Conservation (phyloP, 2,113 vertebrate genomes). For the Lycocorax pyrrhopterus region DNA sequence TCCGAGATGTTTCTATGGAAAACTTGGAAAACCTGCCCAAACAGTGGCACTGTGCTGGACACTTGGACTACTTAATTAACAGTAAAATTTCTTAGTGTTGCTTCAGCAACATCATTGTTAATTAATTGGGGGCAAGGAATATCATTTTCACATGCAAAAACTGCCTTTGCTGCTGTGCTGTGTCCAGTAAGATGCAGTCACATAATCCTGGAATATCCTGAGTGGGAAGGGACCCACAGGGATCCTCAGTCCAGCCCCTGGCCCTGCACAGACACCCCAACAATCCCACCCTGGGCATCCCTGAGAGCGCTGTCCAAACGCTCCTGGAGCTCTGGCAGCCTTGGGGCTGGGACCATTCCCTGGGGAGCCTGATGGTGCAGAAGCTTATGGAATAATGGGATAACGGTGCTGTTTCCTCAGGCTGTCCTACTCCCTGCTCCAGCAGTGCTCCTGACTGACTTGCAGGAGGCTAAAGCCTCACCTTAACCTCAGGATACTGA, state of each 20-base stretch:
- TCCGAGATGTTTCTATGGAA: background rate
- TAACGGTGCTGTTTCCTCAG: rapidly evolving
- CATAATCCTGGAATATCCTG: background rate
- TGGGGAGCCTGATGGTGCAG: background rate
- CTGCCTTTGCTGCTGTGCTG: background rate
- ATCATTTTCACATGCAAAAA: background rate
- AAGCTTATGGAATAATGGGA: background rate
- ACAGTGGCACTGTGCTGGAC: background rate
- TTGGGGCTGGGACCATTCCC: background rate
- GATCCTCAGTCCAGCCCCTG: rapidly evolving
- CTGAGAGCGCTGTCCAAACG: rapidly evolving
- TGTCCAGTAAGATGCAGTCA: background rate
- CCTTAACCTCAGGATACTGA: background rate
- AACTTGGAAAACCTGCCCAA: background rate
- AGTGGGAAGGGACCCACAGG: background rate
- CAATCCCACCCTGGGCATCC: background rate
- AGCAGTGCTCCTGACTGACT: background rate
- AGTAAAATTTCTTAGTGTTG: background rate
- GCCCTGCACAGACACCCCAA: background rate
- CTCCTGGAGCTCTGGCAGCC: background rate
- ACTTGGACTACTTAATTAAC: background rate
- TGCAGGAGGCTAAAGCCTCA: background rate
- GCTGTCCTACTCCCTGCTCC: background rate
- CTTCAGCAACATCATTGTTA: background rate
- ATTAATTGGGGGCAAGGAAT: background rate